Evolutionary conservation across 2,888 invertebrate genomes (phyloP).

Genomic region (Arrhopalites spinosus): DNA sequence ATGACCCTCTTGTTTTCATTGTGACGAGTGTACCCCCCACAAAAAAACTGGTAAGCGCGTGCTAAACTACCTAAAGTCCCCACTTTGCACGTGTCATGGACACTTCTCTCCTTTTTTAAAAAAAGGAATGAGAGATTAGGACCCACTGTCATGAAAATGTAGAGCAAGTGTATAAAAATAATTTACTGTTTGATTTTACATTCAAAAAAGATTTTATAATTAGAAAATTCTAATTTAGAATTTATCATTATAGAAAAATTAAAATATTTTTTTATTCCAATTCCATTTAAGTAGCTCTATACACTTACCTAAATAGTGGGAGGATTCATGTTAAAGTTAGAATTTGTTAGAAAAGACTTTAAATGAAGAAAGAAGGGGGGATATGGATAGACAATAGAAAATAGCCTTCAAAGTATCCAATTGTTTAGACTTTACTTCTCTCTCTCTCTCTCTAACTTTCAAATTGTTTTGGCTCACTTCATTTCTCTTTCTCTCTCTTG

Average conservation of each 20-base stretch:
- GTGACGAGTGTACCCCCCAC: conserved; percentile 1
- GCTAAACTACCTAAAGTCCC: conserved; percentile 7
- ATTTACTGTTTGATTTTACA: too few species aligned
- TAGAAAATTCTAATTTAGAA: too few species aligned
- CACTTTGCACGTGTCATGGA: conserved; percentile 9
- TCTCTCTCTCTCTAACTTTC: background rate
- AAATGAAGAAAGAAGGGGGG: too few species aligned
- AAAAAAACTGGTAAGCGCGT: conserved; percentile 4
- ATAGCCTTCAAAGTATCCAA: background rate
- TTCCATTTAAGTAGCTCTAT: too few species aligned
- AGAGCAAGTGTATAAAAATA: background rate
- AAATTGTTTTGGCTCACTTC: conserved; percentile 12
- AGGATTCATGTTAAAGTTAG: too few species aligned
- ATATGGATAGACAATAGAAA: background rate
- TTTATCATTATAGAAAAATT: too few species aligned
- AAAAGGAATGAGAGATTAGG: background rate
- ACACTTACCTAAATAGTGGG: too few species aligned
- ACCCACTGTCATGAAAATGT: too few species aligned
- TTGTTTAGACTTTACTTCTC: background rate
- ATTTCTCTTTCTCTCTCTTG: background rate
- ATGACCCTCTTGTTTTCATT: conserved; percentile 5
- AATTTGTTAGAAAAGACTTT: too few species aligned
- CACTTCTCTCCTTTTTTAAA: background rate
- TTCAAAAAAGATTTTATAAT: too few species aligned
- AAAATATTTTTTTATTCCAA: too few species aligned